Conservation (phyloP, 2,113 vertebrate species). For the Capreolus pygargus region DNA sequence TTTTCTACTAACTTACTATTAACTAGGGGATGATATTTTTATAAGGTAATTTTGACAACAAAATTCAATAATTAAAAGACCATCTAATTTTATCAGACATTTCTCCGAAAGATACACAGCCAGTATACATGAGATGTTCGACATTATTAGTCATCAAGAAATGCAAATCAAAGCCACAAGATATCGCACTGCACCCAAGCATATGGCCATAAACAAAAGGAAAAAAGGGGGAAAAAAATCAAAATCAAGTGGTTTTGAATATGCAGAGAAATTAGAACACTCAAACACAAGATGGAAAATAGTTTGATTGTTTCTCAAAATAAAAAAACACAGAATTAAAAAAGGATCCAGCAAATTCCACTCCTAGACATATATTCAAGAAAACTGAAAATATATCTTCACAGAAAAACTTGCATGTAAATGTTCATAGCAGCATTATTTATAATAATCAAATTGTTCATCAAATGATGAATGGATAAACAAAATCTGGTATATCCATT, state of each 20-base stretch:
- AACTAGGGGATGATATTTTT: background rate
- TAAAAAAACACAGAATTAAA: background rate
- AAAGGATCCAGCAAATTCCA: background rate
- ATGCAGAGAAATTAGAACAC: background rate
- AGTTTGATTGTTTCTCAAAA: background rate
- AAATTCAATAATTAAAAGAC: background rate
- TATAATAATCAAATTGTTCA: background rate
- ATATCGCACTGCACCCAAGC: background rate
- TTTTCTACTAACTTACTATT: background rate
- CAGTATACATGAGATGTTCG: background rate
- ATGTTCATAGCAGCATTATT: background rate
- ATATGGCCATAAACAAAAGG: background rate
- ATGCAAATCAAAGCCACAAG: background rate
- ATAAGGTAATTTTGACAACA: background rate
- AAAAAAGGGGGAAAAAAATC: background rate
- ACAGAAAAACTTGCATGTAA: background rate
- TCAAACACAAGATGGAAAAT: background rate
- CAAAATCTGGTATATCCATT: background rate
- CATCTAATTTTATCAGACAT: background rate
- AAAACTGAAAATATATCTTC: background rate
- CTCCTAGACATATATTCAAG: background rate
- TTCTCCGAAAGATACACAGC: background rate
- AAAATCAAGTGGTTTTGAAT: background rate
- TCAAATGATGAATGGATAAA: background rate
- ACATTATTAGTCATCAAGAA: constrained; percentile 10